A percentile compares a stretch with the other conserved stretches of the same genome.
phyloP scores from a whole-genome alignment of 2,888 invertebrate genomes.

The Cataglyphis livida region DNA sequence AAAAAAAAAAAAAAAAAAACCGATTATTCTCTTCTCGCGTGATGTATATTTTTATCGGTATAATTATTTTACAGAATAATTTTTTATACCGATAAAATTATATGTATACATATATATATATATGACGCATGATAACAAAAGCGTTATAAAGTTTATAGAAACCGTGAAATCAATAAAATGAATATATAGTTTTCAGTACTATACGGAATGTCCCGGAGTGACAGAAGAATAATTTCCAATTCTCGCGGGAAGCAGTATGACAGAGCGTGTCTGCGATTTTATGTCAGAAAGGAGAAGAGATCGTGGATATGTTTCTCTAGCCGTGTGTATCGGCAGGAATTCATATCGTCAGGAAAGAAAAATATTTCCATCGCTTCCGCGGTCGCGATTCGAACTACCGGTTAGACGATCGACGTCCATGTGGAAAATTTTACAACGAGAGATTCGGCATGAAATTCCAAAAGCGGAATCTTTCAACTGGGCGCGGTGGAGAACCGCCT shows the following conservation, averaged over 20 bases:
- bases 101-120: neutral
- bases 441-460: slow-evolving; percentile 45
- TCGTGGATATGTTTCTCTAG: slow-evolving; percentile 29
- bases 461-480: slow-evolving; percentile 41
- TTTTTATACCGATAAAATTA: neutral
- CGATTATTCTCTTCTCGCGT: neutral
- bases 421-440: slow-evolving; percentile 26
- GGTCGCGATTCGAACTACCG: slow-evolving; percentile 32
- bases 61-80: neutral
- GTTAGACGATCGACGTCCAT: slow-evolving; percentile 45
- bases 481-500: neutral
- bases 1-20: neutral
- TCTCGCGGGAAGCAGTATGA: slow-evolving; percentile 15
- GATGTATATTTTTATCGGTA: neutral
- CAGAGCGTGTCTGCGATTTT: slow-evolving; percentile 30
- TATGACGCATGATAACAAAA: neutral
- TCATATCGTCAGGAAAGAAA: slow-evolving; percentile 45
- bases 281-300: slow-evolving; percentile 25
- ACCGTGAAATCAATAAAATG: neutral
- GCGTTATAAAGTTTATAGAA: neutral
- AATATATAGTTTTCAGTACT: slow-evolving; percentile 16
- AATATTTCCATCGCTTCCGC: slow-evolving; percentile 44
- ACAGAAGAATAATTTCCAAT: slow-evolving; percentile 36
- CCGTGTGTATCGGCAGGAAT: slow-evolving; percentile 31
- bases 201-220: neutral